A percentile compares a stretch with the other conserved stretches of the same genome.
phyloP scores from a whole-genome alignment of 2,797 vertebrate species.

The Sebastes diaconus region DNA sequence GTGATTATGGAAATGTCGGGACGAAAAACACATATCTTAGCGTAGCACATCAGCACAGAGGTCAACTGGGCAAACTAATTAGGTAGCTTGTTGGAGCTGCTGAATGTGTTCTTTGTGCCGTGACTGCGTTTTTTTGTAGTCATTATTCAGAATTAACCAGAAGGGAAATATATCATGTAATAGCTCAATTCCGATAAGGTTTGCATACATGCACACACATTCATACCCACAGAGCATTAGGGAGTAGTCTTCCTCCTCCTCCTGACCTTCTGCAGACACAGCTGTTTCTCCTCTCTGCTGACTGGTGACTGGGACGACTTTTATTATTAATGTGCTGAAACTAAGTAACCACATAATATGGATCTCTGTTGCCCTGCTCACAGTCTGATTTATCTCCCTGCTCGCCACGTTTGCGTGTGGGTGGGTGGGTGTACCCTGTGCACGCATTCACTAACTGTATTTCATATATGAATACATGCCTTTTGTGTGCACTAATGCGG shows the following conservation, averaged over 20 bases:
- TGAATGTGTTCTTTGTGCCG: constrained; percentile 44
- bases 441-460: constrained; percentile 24
- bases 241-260: constrained; percentile 58
- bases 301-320: constrained; percentile 59
- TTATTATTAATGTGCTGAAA: constrained; percentile 79
- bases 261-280: constrained; percentile 70
- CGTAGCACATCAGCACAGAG: neutral
- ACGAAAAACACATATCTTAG: constrained; percentile 29
- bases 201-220: constrained; percentile 10
- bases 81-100: constrained; percentile 12
- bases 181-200: constrained; percentile 27
- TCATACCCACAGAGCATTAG: constrained; percentile 31
- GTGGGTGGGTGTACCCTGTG: constrained; percentile 37
- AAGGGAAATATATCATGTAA: constrained; percentile 23
- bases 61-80: constrained; percentile 43
- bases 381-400: constrained; percentile 67
- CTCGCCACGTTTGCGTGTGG: constrained; percentile 22
- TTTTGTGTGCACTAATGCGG: neutral
- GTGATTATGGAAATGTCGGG: constrained; percentile 46
- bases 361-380: constrained; percentile 63
- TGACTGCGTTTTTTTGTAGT: neutral
- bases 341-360: constrained; percentile 79
- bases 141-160: constrained; percentile 27
- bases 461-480: constrained; percentile 23
- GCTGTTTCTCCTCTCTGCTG: constrained; percentile 69